A percentile compares a stretch with the other conserved stretches of the same genome.
Conservation (phyloP, 2,113 vertebrate genomes). For the Cinclus cinclus region DNA sequence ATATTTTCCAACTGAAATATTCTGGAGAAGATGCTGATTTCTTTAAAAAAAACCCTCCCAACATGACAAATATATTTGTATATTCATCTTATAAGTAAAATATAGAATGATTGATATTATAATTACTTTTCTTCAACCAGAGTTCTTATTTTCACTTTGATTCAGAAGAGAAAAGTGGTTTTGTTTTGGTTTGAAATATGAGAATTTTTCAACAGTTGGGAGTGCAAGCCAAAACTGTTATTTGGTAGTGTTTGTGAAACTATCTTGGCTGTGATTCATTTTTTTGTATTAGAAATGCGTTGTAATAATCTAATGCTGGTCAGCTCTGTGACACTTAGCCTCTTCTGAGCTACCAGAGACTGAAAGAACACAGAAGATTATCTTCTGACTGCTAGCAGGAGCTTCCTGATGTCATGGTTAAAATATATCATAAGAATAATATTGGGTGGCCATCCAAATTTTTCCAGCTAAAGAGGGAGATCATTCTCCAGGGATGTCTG, state of each 20-base stretch:
- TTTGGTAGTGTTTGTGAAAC: background rate
- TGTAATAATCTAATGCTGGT: background rate
- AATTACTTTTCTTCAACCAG: background rate
- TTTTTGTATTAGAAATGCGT: background rate
- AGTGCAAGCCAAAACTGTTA: background rate
- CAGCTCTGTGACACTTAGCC: background rate
- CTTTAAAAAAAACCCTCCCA: background rate
- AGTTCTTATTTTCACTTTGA: background rate
- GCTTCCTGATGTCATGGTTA: background rate
- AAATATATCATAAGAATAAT: background rate
- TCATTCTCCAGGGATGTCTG: background rate
- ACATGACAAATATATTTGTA: background rate
- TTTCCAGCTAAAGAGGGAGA: background rate
- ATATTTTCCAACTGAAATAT: background rate
- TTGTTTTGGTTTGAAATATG: background rate
- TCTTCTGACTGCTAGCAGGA: background rate
- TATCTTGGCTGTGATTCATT: background rate
- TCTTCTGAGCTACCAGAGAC: background rate
- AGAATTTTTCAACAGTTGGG: background rate
- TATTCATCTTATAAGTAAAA: background rate
- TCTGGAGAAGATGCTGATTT: background rate
- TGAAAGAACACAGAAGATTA: background rate
- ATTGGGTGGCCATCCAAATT: background rate
- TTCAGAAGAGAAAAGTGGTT: background rate
- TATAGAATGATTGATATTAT: background rate